Base-by-base conservation (phyloP, 2,888 invertebrate genomes). In the Rhamnusium bicolor region DNA sequence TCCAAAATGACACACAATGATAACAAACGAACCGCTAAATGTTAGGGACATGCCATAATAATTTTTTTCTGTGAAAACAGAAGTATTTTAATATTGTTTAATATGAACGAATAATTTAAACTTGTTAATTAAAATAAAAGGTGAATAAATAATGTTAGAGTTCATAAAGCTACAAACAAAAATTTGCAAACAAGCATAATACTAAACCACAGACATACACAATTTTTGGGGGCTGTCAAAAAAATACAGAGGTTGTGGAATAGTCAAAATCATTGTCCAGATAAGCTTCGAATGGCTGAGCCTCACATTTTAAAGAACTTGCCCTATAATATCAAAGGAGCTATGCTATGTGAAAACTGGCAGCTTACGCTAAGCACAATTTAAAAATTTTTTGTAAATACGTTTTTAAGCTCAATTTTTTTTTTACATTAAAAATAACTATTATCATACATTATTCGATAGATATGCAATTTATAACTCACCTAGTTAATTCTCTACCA, bases 401-500 rank as follows among this genome's bases (percentile, higher is more conserved):
- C n/a, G n/a, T n/a, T n/a, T n/a, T n/a, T n/a, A n/a, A n/a, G n/a
- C n/a, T n/a, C n/a, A n/a, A n/a, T n/a, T n/a, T n/a, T n/a, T n/a
- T n/a, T n/a, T n/a, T 24, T 24, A 24, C 24, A 4, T 24, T 24
- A 24, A 24, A 4, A 24, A 24, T 24, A 24, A 24, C n/a, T n/a
- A n/a, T n/a, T n/a, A n/a, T n/a, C n/a, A n/a, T n/a, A n/a, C n/a
- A n/a, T n/a, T n/a, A n/a, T n/a, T n/a, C n/a, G n/a, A n/a, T n/a
- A n/a, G n/a, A n/a, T n/a, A n/a, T n/a, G n/a, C n/a, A n/a, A n/a
- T n/a, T 60, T 16, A 65, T 14, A 65, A 66, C 91, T 91, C 84
- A 93, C 93, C 93, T 93, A 65, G 93, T 92, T 81, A 94, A 89
- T 88, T 94, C 93, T 84, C 93, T 88, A 73, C 92, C 90, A 12